Base-by-base conservation (phyloP, 1,140 invertebrate genomes). In the Orchesella cincta region DNA sequence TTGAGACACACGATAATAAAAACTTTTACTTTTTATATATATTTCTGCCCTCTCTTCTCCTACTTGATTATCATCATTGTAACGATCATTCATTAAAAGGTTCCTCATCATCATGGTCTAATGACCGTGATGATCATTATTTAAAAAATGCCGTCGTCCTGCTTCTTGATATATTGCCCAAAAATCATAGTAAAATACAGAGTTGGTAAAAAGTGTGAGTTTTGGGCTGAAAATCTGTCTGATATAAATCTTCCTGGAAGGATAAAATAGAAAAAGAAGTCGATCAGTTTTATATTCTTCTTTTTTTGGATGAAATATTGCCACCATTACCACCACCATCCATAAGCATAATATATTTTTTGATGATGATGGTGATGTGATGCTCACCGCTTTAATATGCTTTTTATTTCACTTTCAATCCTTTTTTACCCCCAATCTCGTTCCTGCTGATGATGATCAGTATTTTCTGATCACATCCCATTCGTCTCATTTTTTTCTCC, bases 71-170 rank as follows among this genome's bases (percentile, higher is more conserved):
- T 67, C 62, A 67, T 33, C 29, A 67, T 67, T 31, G 62, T 8
- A 67, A 67, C 26, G 62, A 67, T 67, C 62, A 67, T 67, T 67
- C 62, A 67, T 67, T 67, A 67, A 67, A 67, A 29, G 31, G 62
- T 67, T 29, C 62, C 62, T 67, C 62, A 67, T 67, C 29, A 31
- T 67, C 29, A 67, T 67, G 29, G 62, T 67, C 62, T 67, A 67
- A 67, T 67, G 62, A 67, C 62, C 62, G 62, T 67, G 52, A 57
- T 57, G 52, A 57, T n/a, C 8, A 57, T 57, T 3, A 57, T 57
- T 23, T 57, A 31, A 67, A 67, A 33, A 67, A 67, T 31, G 31
- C 62, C 3, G 2, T 5, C 26, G 62, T 57, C 54, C 26, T 57
- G 26, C 54, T 57, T 57, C 26, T 57, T 57, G 54, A 57, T 57